Evolutionary conservation across 2,888 invertebrate species (phyloP), one percentile per base, ranked within the genome.

Genomic region (Osedax frankpressi): DNA sequence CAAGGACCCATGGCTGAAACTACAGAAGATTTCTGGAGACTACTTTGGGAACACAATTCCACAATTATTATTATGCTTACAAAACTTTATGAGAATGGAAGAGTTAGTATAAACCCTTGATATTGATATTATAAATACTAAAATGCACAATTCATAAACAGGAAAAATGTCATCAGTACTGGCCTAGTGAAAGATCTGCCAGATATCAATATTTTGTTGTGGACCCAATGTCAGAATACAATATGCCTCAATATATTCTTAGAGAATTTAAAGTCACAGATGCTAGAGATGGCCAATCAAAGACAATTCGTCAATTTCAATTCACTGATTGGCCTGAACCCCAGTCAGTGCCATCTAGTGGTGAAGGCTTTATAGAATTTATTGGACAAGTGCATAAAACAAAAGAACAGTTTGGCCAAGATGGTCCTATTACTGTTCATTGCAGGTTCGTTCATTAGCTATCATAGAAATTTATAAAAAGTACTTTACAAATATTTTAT

Each of bases 21-120:
- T 0, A 93, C 94, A 0, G 96, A 96, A 80, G 98, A 99, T 84
- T 93, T 99, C 85, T 99, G 98, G 98, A 88, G 97, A 76, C 97
- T 97, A 96, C 88, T 99, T 65, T 99, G 98, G 98, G 97, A 98
- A 83, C 96, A 97, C 84, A 97, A 99, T 84, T 96, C 96, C 1
- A 96, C 95, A 62, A 97, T 98, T 82, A 92, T 98, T 77, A 98
- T 98, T 29, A 98, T 98, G 96, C 87, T 98, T 79, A 97, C 96
- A 24, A 96, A 96, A 84, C 88, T 96, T 75, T 92, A 95, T 83
- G 96, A 97, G 86, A 94, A 96, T 93, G 95, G 96, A 81, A 88
- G 96, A 84, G 93, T 93, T 86, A 88, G 91, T 74, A 3, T 28
- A 14, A n/a, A n/a, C n/a, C n/a, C n/a, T n/a, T n/a, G n/a, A n/a